These are phyloP conservation scores for Sebastes vulpes DNA, from an alignment of 2,797 vertebrate species.

Conservation along the genomic window DNA sequence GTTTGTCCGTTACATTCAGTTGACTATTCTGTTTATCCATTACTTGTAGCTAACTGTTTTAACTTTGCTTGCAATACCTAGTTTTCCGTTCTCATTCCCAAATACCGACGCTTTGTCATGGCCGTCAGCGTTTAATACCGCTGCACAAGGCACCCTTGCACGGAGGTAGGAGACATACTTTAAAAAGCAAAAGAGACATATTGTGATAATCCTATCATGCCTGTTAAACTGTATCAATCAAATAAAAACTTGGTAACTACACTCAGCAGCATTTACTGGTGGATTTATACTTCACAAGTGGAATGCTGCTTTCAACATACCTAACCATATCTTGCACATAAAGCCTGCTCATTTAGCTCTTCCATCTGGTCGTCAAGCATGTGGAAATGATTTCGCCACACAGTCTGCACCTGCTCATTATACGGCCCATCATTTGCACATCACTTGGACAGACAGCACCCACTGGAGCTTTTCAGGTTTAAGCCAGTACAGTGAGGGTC, in stretches of 20 bases:
- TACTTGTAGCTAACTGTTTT: background rate
- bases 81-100: too few relatives aligned
- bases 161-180: too few relatives aligned
- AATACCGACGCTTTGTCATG: too few relatives aligned
- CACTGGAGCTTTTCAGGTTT: slow-evolving; percentile 57
- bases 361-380: slow-evolving; percentile 44
- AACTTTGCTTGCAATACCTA: background rate
- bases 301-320: slow-evolving; percentile 14
- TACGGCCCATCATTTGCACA: slow-evolving; percentile 72
- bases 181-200: background rate
- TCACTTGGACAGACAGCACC: slow-evolving; percentile 61
- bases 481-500: slow-evolving; percentile 20
- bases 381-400: slow-evolving; percentile 54
- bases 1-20: too few relatives aligned
- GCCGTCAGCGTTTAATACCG: too few relatives aligned
- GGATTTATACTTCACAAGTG: background rate
- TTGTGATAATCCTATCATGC: background rate
- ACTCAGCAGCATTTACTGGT: background rate
- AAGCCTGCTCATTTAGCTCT: slow-evolving; percentile 2
- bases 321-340: background rate
- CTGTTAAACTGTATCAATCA: background rate
- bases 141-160: too few relatives aligned
- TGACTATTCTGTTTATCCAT: background rate
- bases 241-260: background rate
- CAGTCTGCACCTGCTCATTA: slow-evolving; percentile 71